Conservation (phyloP, 2,113 vertebrate genomes). For the Turdus rufiventris region DNA sequence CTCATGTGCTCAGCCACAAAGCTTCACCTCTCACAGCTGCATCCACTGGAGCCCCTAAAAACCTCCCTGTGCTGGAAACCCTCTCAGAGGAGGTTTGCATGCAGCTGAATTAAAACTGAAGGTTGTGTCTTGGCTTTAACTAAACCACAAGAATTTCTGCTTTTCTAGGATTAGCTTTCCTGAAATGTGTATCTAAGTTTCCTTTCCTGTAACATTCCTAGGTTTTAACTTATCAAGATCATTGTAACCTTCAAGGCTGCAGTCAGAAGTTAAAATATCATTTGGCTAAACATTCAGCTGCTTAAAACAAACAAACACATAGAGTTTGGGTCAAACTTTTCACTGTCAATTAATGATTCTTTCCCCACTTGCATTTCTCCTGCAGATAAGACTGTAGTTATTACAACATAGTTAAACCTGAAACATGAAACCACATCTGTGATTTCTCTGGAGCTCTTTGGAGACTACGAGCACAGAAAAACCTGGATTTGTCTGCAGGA, state of each 20-base stretch:
- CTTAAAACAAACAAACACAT: neutral
- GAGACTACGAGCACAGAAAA: constrained; percentile 34
- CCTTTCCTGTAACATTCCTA: neutral
- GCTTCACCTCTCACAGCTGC: neutral
- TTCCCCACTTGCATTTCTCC: constrained; percentile 38
- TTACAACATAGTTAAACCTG: constrained; percentile 50
- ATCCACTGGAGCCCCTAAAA: neutral
- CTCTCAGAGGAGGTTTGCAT: neutral
- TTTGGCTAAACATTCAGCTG: neutral
- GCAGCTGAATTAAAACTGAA: neutral
- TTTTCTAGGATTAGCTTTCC: neutral
- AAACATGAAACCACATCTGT: constrained; percentile 65
- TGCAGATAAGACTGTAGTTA: constrained; percentile 44
- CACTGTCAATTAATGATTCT: constrained; percentile 50
- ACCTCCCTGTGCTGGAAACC: neutral
- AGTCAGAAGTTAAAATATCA: neutral
- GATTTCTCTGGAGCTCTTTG: constrained; percentile 47
- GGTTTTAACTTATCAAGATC: neutral
- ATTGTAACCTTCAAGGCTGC: neutral
- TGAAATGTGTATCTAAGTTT: neutral
- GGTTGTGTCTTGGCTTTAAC: neutral
- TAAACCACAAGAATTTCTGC: neutral
- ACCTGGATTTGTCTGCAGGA: constrained; percentile 37
- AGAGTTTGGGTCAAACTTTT: neutral
- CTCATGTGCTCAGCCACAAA: neutral